Evolutionary conservation across 2,797 vertebrate genomes (phyloP).

Genomic region (Carapus acus): DNA sequence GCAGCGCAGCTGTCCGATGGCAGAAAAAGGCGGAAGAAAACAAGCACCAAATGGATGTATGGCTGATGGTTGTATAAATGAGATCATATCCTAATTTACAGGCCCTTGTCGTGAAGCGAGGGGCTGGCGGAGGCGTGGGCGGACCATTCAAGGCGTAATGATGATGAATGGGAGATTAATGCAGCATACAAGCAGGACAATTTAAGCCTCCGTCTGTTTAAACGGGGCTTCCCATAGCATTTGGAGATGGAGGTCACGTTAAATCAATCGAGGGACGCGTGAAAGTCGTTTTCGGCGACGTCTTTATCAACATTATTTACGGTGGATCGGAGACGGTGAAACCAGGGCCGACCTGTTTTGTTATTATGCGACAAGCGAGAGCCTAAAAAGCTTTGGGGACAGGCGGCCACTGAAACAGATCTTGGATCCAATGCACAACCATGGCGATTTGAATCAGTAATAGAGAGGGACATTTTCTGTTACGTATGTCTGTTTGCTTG

Average conservation of each 20-base stretch:
- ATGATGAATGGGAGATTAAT: slow-evolving; percentile 99
- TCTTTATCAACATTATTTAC: slow-evolving; percentile 98
- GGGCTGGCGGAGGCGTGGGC: slow-evolving; percentile 87
- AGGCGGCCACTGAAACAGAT: slow-evolving; percentile 11
- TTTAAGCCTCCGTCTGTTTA: slow-evolving; percentile 99
- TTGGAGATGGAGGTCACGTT: slow-evolving; percentile 95
- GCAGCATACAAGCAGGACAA: slow-evolving; percentile 96
- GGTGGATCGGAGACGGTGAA: slow-evolving; percentile 71
- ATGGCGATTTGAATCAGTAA: no score
- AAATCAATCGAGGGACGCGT: slow-evolving; percentile 97
- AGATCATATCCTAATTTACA: slow-evolving; percentile 96
- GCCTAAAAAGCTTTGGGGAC: slow-evolving; percentile 25
- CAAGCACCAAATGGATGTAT: slow-evolving; percentile 45
- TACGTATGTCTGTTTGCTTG: no score
- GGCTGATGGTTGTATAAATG: slow-evolving; percentile 80
- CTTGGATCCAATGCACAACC: no score
- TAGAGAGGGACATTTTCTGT: no score
- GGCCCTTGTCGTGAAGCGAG: slow-evolving; percentile 79
- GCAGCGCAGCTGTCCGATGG: slow-evolving; percentile 86
- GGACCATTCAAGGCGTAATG: slow-evolving; percentile 94
- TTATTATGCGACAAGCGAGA: slow-evolving; percentile 42
- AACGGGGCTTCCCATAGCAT: slow-evolving; percentile 96
- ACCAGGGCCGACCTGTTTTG: slow-evolving; percentile 53
- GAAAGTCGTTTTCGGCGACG: slow-evolving; percentile 89
- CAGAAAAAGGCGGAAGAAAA: slow-evolving; percentile 31